These are phyloP conservation scores for Diplolepis rosae DNA, from an alignment of 2,888 invertebrate species.

Conservation along the genomic window DNA sequence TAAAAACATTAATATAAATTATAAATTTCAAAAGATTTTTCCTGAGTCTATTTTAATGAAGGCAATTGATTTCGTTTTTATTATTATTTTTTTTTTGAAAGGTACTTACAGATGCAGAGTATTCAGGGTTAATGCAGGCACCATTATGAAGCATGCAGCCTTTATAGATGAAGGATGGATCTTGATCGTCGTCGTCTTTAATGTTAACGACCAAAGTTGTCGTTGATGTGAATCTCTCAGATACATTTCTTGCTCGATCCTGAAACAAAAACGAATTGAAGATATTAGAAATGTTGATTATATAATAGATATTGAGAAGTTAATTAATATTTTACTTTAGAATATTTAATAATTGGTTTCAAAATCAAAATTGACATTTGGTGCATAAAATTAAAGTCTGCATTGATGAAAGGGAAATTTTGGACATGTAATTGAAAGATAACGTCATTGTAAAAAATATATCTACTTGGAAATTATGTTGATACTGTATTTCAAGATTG, in stretches of 20 bases:
- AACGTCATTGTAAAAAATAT: neutral
- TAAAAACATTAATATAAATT: no score
- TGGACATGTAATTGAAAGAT: neutral
- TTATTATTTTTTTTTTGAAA: slow-evolving; percentile 3
- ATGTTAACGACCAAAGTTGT: slow-evolving; percentile 90
- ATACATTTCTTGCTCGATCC: slow-evolving; percentile 89
- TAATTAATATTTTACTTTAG: no score
- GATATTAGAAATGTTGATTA: neutral
- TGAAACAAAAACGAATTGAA: slow-evolving; percentile 68
- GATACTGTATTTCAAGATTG: slow-evolving; percentile 15
- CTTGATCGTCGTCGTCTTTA: slow-evolving; percentile 92
- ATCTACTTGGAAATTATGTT: slow-evolving; percentile 3
- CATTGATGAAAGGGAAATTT: neutral
- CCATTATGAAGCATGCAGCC: slow-evolving; percentile 88
- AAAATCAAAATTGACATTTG: no score
- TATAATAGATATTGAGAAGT: no score
- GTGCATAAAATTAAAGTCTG: neutral
- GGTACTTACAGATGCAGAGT: slow-evolving; percentile 84
- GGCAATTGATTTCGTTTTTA: neutral
- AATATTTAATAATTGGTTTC: no score
- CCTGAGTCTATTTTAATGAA: neutral
- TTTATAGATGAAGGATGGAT: slow-evolving; percentile 92
- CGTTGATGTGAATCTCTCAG: slow-evolving; percentile 86
- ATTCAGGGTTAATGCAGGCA: slow-evolving; percentile 91
- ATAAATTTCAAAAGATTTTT: no score